phyloP scores from a whole-genome alignment of 2,113 vertebrate genomes.

The Elanus axillaris region DNA sequence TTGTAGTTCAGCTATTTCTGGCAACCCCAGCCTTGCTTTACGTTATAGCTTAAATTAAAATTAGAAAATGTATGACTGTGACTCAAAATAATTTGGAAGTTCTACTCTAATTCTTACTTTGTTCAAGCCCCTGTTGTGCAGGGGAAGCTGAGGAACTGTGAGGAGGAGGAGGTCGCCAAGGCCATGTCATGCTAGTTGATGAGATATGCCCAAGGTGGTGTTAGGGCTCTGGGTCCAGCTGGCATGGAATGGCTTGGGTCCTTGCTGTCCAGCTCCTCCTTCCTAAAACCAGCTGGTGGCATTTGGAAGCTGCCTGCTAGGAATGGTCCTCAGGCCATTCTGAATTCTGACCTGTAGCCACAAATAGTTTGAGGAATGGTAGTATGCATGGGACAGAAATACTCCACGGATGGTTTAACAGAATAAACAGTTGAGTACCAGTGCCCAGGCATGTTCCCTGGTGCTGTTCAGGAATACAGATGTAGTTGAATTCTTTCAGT shows the following conservation, averaged over 20 bases:
- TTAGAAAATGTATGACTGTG: background rate
- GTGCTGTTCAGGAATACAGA: background rate
- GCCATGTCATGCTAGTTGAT: background rate
- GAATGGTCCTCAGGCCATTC: background rate
- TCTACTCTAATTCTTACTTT: background rate
- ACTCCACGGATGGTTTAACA: background rate
- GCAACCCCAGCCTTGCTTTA: background rate
- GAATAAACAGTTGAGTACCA: background rate
- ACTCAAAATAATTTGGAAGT: background rate
- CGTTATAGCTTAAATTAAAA: background rate
- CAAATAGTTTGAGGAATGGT: background rate
- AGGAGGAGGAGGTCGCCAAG: background rate
- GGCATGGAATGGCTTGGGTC: background rate
- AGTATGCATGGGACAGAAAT: background rate
- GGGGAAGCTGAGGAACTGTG: background rate
- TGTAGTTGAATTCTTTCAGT: background rate
- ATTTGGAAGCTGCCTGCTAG: background rate
- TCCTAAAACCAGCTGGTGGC: background rate
- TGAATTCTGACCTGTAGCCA: background rate
- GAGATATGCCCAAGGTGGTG: fast-evolving
- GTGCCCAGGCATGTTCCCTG: background rate
- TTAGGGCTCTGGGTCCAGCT: background rate
- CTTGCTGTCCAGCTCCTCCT: background rate
- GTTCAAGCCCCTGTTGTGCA: background rate
- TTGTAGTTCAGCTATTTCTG: background rate